Evolutionary conservation across 1,140 invertebrate genomes (phyloP), one percentile per base, ranked within the genome.

Genomic region (Formica selysi): DNA sequence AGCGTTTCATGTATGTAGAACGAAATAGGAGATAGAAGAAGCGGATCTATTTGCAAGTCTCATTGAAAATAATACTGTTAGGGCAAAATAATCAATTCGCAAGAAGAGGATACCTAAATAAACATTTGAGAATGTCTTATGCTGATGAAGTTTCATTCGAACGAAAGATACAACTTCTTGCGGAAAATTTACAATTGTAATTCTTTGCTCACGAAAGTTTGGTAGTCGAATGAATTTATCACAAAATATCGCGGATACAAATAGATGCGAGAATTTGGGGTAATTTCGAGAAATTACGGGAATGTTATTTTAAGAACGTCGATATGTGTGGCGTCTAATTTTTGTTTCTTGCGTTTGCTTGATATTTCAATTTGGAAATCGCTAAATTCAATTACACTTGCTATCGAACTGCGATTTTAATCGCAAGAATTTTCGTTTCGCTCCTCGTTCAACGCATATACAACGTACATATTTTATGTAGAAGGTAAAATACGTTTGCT

Each of bases 361-460:
- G 38, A 62, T 8, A n/a, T 80, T 70, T 70, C 48, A 70, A 70
- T 70, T 70, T 70, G 19, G 13, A 29, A 29, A 38, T 57, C 16
- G 65, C 13, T n/a, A 68, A 51, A 44, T 29, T 67, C 76, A 51
- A 79, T 79, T 78, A 78, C 36, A 54, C 54, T 76, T 36, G 62
- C 19, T 22, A 54, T 19, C 11, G 2, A 44, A 22, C 11, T 44
- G 13, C 54, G 61, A 62, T 38, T 83, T 74, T 74, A 83, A 74
- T 83, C 54, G 36, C 51, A 32, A 4, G 11, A 41, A 38, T 13
- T 59, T 29, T 5, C 5, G 3, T 41, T 57, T 54, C 38, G 32
- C 44, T 81, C 16, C 59, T 73, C 51, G 41, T 59, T 81, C 19
- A 36, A 36, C 44, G 44, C n/a, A 44, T 26, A 51, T 26, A 51